phyloP scores from a whole-genome alignment of 2,113 vertebrate species.

The Centropristis striata region DNA sequence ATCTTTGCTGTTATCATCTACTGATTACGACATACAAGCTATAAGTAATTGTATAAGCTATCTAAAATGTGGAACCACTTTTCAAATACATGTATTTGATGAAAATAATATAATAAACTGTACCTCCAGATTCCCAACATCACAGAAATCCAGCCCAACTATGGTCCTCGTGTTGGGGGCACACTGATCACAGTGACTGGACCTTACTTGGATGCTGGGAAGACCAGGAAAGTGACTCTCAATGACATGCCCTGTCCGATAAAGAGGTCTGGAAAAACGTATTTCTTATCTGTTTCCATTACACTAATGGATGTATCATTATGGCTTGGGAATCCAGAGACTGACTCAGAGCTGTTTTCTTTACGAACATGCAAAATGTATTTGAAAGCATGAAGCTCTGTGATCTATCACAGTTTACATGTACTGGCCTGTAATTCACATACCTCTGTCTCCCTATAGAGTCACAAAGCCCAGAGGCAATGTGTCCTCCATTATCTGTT shows the following conservation, averaged over 20 bases:
- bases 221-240: slow-evolving; percentile 87
- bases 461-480: slow-evolving; percentile 75
- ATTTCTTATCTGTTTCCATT: neutral
- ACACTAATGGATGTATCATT: neutral
- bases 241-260: slow-evolving; percentile 88
- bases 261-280: slow-evolving; percentile 68
- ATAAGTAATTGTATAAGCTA: neutral
- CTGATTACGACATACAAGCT: neutral
- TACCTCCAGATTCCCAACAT: slow-evolving; percentile 87
- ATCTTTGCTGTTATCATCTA: neutral
- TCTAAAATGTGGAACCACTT: neutral
- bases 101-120: neutral
- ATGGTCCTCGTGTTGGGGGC: slow-evolving; percentile 91
- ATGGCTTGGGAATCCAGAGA: neutral
- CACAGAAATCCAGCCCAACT: slow-evolving; percentile 87
- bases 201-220: slow-evolving; percentile 86
- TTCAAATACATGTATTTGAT: neutral
- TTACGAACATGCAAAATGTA: neutral
- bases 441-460: slow-evolving; percentile 61
- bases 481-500: slow-evolving; percentile 85
- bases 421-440: neutral
- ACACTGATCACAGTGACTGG: slow-evolving; percentile 90
- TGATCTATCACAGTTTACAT: neutral
- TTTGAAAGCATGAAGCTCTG: neutral
- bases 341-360: slow-evolving; percentile 11